These are phyloP conservation scores for Sorex araneus DNA, from an alignment of 2,113 vertebrate species.

Conservation along the genomic window DNA sequence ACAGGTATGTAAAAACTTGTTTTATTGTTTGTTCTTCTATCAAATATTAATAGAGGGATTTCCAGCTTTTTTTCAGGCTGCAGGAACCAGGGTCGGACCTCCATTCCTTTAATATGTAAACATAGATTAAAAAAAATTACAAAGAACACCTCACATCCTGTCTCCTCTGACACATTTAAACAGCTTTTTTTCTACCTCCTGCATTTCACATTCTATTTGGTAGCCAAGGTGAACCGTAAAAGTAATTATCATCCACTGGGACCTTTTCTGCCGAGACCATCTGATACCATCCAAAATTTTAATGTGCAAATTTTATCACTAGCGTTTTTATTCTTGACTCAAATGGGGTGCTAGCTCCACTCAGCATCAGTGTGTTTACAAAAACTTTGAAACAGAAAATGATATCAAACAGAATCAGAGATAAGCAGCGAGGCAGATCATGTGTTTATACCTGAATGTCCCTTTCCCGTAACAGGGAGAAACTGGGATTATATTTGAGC, in stretches of 20 bases:
- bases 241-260: conserved; percentile 24
- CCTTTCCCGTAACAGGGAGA: not conserved
- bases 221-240: conserved; percentile 47
- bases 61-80: not conserved
- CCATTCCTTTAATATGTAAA: not conserved
- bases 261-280: conserved; percentile 28
- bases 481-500: not conserved
- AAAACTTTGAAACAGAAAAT: conserved; percentile 54
- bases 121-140: not conserved
- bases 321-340: conserved; percentile 56
- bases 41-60: not conserved
- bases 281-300: not conserved
- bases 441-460: conserved; percentile 36
- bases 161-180: not conserved
- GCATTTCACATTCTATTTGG: not conserved
- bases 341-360: not conserved
- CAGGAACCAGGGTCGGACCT: not conserved
- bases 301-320: conserved; percentile 54
- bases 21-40: conserved; percentile 54
- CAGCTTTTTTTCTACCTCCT: conserved; percentile 1
- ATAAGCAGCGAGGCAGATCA: not conserved
- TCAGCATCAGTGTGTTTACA: conserved; percentile 32
- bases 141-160: not conserved
- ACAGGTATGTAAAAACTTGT: not conserved
- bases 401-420: conserved; percentile 53